Base-by-base conservation (phyloP, 2,113 vertebrate species). In the Trogon melanurus region DNA sequence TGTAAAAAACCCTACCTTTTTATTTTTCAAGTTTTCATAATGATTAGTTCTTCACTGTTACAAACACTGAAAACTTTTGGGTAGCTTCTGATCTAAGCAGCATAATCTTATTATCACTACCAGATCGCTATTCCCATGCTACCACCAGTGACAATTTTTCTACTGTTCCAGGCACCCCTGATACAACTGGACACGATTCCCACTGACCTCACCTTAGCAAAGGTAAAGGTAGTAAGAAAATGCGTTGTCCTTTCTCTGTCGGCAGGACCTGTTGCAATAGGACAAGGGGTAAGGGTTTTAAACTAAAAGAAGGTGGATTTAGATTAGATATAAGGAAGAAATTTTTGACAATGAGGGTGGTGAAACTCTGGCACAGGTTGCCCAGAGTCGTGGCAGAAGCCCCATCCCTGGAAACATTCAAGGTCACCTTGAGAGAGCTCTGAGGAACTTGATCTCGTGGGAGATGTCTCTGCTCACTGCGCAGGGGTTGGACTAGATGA, bases 11-110 rank as follows among this genome's bases (percentile, higher is more conserved):
- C 4, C 4, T 20, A 47, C 11, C 14, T 62, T 38, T 25, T 29
- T 32, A 34, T 57, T 85, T 76, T 72, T 67, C 22, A 44, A 18
- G 30, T 62, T 91, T 75, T 62, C 2, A 0, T 56, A 51, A 44
- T 0, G 0, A 61, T 30, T 69, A 20, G 14, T 50, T 75, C 67
- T 83, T 76, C 32, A 61, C 32, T 0, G 1, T 34, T 60, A 67
- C 1, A 17, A 96, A 75, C 11, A 44, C 16, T 19, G 32, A 32
- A 44, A 64, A 56, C 11, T 67, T 62, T 16, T 44, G 36, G 11
- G n/a, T 6, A 29, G 2, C 27, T 50, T 88, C 78, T 80, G 66
- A 51, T 30, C 45, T 30, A 57, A 78, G 60, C 88, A 80, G 67
- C 20, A 22, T 29, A 27, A 53, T 15, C 4, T 65, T 32, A 32